These are phyloP conservation scores for Xyrauchen texanus DNA, from an alignment of 2,113 vertebrate genomes.

Conservation along the genomic window DNA sequence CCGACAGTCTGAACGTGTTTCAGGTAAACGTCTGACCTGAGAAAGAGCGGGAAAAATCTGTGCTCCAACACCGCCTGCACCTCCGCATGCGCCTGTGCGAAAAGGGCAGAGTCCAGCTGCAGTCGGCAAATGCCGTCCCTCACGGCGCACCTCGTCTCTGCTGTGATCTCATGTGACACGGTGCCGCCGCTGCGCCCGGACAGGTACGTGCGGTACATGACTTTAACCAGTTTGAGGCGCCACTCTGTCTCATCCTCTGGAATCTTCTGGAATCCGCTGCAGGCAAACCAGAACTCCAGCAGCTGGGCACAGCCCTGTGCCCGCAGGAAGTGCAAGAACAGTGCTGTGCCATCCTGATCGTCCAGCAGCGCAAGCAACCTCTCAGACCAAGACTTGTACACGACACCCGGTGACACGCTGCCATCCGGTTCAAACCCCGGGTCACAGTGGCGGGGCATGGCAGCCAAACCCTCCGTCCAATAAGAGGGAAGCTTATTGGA, in stretches of 20 bases:
- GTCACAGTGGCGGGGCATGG: slow-evolving; percentile 86
- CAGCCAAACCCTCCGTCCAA: slow-evolving; percentile 79
- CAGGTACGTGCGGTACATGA: slow-evolving; percentile 95
- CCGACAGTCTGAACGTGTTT: slow-evolving; percentile 75
- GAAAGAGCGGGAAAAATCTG: slow-evolving; percentile 94
- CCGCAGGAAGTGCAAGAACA: slow-evolving; percentile 90
- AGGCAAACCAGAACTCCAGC: slow-evolving; percentile 98
- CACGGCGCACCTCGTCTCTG: slow-evolving; percentile 91
- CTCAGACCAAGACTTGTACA: slow-evolving; percentile 93
- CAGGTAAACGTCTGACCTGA: slow-evolving; percentile 94
- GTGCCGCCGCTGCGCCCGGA: slow-evolving; percentile 79
- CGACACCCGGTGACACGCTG: slow-evolving; percentile 88
- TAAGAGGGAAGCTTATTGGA: slow-evolving; percentile 71
- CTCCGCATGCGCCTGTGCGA: slow-evolving; percentile 93
- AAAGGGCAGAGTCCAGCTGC: slow-evolving; percentile 90
- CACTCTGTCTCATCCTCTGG: slow-evolving; percentile 82
- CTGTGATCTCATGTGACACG: slow-evolving; percentile 89
- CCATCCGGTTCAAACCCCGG: slow-evolving; percentile 95
- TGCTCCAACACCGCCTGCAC: slow-evolving; percentile 93
- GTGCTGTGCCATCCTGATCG: slow-evolving; percentile 92
- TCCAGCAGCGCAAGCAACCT: slow-evolving; percentile 91
- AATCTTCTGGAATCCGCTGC: slow-evolving; percentile 91
- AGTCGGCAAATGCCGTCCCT: slow-evolving; percentile 86
- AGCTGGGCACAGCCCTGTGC: slow-evolving; percentile 89
- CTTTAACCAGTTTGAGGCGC: slow-evolving; percentile 89